Evolutionary conservation across 35 echinoderm and acorn worm species (phyloP).

Genomic region (Heliocidaris tuberculata): DNA sequence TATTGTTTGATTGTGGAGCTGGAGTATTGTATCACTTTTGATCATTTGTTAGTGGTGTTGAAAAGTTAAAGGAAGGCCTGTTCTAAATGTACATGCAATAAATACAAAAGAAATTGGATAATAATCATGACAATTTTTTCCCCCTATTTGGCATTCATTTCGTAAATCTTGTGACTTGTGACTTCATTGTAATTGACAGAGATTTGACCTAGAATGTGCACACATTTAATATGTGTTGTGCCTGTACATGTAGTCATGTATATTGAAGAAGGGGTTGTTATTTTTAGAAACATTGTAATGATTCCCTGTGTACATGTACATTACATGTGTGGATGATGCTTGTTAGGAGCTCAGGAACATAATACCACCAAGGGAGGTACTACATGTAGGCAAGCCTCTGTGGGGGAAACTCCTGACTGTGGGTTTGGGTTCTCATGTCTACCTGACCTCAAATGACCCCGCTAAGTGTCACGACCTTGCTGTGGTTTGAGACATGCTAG

Average conservation of each 20-base stretch:
- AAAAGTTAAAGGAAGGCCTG: no score
- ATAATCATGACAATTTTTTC: no score
- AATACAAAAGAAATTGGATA: no score
- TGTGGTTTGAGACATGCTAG: neutral
- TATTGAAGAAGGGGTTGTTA: neutral
- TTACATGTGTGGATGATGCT: neutral
- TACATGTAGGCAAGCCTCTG: no score
- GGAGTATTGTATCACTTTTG: no score
- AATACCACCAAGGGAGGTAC: neutral
- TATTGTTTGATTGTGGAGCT: no score
- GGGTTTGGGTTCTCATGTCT: neutral
- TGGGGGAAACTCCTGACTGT: neutral
- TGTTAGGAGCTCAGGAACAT: neutral
- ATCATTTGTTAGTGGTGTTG: no score
- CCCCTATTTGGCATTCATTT: no score
- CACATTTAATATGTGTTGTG: neutral
- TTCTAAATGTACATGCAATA: no score
- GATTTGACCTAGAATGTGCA: no score
- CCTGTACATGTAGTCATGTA: neutral
- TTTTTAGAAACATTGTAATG: neutral
- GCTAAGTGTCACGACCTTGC: conserved; percentile 25
- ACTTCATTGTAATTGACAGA: no score
- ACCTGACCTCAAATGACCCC: conserved; percentile 40
- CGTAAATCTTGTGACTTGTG: no score
- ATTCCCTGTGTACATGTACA: neutral